Percentiles rank a stretch among this genome's conserved stretches.
phyloP scores from a whole-genome alignment of 1,140 invertebrate genomes.

The Microvelia longipes region DNA sequence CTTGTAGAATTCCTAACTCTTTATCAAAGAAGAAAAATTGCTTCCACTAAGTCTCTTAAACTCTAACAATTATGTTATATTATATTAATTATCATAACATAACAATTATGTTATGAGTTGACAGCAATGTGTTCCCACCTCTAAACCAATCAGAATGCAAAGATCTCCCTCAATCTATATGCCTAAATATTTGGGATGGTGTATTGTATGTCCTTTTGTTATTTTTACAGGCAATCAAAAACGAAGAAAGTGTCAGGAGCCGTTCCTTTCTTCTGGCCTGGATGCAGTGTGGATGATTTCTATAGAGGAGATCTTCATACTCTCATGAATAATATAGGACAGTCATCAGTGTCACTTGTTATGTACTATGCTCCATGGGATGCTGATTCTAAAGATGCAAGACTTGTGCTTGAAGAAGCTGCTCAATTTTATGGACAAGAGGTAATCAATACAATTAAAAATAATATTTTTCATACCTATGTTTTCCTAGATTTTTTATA shows the following conservation, averaged over 20 bases:
- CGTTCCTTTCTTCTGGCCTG: slow-evolving; percentile 44
- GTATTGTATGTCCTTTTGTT: too few species aligned
- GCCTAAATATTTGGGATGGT: too few species aligned
- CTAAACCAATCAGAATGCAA: too few species aligned
- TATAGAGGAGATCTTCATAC: slow-evolving; percentile 49
- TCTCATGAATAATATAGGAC: slow-evolving; percentile 40
- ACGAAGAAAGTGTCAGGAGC: slow-evolving; percentile 45
- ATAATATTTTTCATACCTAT: background rate
- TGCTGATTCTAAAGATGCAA: slow-evolving; percentile 53
- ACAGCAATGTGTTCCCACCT: too few species aligned
- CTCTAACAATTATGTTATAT: too few species aligned
- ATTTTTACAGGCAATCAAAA: slow-evolving; percentile 44
- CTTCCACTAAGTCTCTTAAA: too few species aligned
- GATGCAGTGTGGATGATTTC: slow-evolving; percentile 51
- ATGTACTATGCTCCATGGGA: slow-evolving; percentile 87
- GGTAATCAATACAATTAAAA: slow-evolving; percentile 30
- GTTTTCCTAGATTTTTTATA: background rate
- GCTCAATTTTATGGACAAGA: slow-evolving; percentile 50
- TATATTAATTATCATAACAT: too few species aligned
- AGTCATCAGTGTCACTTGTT: slow-evolving; percentile 55
- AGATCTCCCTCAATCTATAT: too few species aligned
- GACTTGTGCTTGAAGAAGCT: slow-evolving; percentile 53
- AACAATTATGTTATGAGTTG: too few species aligned
- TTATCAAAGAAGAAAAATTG: too few species aligned
- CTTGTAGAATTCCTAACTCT: too few species aligned